Percentiles rank a stretch among this genome's conserved stretches.
phyloP scores from a whole-genome alignment of 1,140 invertebrate genomes.

The Sycophaga agraensis region DNA sequence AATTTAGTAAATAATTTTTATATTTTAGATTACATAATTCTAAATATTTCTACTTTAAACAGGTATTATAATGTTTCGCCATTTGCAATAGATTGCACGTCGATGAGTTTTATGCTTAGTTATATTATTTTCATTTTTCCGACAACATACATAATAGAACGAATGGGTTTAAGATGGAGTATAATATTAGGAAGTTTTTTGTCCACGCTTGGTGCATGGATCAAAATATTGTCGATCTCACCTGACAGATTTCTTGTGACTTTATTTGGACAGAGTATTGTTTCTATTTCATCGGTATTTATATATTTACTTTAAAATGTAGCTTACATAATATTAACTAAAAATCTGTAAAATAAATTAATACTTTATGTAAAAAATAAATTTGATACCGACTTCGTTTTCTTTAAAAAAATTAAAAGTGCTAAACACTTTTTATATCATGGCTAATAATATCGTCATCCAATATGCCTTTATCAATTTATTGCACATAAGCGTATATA shows the following conservation, averaged over 20 bases:
- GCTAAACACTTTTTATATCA: too few relatives aligned
- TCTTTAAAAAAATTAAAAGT: too few relatives aligned
- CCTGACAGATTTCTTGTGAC: constrained; percentile 63
- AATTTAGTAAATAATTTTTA: too few relatives aligned
- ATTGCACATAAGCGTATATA: too few relatives aligned
- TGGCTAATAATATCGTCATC: too few relatives aligned
- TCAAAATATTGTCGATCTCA: constrained; percentile 37
- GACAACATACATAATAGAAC: constrained; percentile 65
- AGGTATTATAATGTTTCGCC: constrained; percentile 60
- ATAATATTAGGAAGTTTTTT: constrained; percentile 48
- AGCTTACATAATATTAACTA: not conserved
- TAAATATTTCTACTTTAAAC: not conserved
- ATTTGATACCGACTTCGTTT: too few relatives aligned
- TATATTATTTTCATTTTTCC: constrained; percentile 73
- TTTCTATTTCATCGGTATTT: constrained; percentile 66
- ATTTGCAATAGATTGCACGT: constrained; percentile 67
- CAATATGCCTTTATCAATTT: too few relatives aligned
- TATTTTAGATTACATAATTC: too few relatives aligned
- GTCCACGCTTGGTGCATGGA: constrained; percentile 40
- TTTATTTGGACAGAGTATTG: constrained; percentile 68
- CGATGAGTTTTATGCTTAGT: constrained; percentile 71
- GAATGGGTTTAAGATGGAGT: constrained; percentile 47
- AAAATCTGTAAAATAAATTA: not conserved
- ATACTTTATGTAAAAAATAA: not conserved
- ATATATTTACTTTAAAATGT: not conserved